Conservation (phyloP, 2,888 invertebrate genomes). For the Ochropleura plecta region DNA sequence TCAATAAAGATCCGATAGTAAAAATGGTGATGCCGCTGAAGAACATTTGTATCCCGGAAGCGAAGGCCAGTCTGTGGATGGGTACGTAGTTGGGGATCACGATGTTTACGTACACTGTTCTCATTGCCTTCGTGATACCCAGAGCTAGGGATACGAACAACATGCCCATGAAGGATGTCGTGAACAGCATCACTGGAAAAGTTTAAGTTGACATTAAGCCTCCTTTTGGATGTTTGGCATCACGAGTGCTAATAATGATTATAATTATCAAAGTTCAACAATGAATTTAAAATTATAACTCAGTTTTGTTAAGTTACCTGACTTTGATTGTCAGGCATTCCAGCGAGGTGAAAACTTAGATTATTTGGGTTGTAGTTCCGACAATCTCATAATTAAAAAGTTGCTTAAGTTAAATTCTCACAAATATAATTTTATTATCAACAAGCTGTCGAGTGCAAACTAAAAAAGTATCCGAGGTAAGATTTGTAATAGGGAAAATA, state of each 20-base stretch:
- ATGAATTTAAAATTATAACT: not conserved
- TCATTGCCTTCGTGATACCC: conserved; percentile 92
- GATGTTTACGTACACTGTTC: conserved; percentile 93
- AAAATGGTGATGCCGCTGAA: conserved; percentile 92
- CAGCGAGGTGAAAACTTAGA: not conserved
- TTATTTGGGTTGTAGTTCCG: not conserved
- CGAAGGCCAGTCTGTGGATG: conserved; percentile 92
- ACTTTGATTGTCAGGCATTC: not conserved
- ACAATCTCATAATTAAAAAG: not conserved
- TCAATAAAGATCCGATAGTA: conserved; percentile 91
- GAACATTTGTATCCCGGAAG: conserved; percentile 93
- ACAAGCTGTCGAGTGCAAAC: not conserved
- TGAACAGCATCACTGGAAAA: conserved; percentile 85
- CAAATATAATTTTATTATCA: not conserved
- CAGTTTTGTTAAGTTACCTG: not conserved
- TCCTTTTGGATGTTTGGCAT: not conserved
- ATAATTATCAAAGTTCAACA: not conserved
- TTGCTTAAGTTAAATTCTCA: not conserved
- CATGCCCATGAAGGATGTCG: conserved; percentile 83
- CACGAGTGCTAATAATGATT: not conserved
- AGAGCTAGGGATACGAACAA: conserved; percentile 89
- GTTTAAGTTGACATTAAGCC: not conserved
- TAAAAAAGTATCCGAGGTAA: not conserved
- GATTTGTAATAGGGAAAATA: not conserved
- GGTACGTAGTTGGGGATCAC: conserved; percentile 93